Conservation (phyloP, 2,113 vertebrate species). For the Pitta sordida region DNA sequence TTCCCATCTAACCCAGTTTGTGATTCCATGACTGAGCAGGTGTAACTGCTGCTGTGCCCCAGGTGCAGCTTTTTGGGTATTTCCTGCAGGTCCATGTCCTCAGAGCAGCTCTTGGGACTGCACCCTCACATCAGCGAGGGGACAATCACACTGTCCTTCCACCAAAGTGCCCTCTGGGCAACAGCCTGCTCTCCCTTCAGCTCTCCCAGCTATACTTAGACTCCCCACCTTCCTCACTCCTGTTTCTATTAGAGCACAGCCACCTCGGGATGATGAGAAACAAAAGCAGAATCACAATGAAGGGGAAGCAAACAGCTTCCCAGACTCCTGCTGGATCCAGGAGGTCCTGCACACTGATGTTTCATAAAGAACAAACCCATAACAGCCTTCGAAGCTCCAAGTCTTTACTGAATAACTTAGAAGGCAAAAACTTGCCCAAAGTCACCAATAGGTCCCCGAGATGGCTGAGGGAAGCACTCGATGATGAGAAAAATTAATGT, state of each 20-base stretch:
- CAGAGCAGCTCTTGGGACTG: fast-evolving
- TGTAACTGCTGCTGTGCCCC: background rate
- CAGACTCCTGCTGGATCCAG: background rate
- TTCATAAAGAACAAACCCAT: background rate
- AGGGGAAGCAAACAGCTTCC: background rate
- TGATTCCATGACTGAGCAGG: background rate
- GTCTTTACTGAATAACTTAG: background rate
- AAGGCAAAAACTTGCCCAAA: background rate
- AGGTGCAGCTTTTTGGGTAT: background rate
- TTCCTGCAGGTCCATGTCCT: fast-evolving
- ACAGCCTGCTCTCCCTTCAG: background rate
- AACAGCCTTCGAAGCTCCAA: background rate
- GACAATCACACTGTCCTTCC: background rate
- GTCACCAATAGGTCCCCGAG: background rate
- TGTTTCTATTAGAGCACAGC: background rate
- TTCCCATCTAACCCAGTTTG: background rate
- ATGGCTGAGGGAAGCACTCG: background rate
- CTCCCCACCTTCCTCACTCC: background rate
- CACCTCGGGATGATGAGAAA: background rate
- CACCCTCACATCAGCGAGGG: fast-evolving
- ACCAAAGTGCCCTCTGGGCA: background rate
- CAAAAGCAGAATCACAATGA: background rate
- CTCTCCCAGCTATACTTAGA: background rate
- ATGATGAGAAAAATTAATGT: background rate
- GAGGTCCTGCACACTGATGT: background rate